These are phyloP conservation scores for Cotesia congregata DNA, from an alignment of 2,888 invertebrate species.

Conservation along the genomic window DNA sequence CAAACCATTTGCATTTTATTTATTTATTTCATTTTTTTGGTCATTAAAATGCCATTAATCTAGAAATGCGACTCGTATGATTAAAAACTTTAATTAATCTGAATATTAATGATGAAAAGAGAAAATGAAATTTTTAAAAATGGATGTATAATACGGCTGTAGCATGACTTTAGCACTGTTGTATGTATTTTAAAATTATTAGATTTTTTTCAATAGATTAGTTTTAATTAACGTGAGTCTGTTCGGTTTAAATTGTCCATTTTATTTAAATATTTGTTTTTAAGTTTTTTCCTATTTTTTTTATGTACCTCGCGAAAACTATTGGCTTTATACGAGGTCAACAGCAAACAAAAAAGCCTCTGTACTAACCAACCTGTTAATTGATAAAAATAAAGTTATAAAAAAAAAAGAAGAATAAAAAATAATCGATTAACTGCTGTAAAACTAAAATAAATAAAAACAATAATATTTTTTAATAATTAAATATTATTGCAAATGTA, in stretches of 20 bases:
- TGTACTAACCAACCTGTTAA: background rate
- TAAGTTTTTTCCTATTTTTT: background rate
- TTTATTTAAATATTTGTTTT: background rate
- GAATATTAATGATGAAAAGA: background rate
- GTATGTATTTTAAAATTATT: slow-evolving; percentile 7
- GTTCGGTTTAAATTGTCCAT: background rate
- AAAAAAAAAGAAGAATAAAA: slow-evolving; percentile 4
- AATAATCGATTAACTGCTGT: slow-evolving; percentile 40
- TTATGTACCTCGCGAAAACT: background rate
- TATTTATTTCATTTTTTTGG: slow-evolving; percentile 1
- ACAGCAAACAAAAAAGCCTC: slow-evolving; percentile 1
- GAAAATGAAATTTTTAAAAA: background rate
- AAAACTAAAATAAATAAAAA: background rate
- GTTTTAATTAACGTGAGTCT: background rate
- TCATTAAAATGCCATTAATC: slow-evolving; percentile 23
- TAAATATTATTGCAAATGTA: slow-evolving; percentile 19
- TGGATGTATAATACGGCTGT: background rate
- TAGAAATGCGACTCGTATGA: slow-evolving; percentile 37
- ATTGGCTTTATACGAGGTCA: background rate
- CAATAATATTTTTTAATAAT: background rate
- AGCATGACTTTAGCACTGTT: slow-evolving; percentile 3
- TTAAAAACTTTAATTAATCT: slow-evolving; percentile 31
- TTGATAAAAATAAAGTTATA: background rate
- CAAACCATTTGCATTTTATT: slow-evolving; percentile 12
- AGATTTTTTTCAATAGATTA: background rate